Conservation (phyloP, 2,797 vertebrate genomes). For the Chloroceryle inda region DNA sequence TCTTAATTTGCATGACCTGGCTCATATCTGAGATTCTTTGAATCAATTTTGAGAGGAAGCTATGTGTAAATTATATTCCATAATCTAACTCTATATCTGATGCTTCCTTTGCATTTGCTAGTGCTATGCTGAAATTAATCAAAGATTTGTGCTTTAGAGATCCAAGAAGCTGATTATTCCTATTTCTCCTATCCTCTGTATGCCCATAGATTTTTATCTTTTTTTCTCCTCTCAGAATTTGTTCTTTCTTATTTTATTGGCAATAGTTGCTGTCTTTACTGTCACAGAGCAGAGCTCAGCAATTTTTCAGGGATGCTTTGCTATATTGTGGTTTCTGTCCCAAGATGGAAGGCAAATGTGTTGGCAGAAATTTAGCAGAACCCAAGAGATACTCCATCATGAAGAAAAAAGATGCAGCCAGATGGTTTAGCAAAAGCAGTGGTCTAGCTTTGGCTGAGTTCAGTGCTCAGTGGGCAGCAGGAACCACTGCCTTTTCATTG, state of each 20-base stretch:
- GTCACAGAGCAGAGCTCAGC: constrained; percentile 23
- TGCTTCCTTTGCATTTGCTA: background rate
- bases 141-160: constrained; percentile 35
- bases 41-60: background rate
- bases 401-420: background rate
- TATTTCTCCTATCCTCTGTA: background rate
- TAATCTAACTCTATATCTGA: background rate
- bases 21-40: background rate
- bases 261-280: constrained; percentile 18
- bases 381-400: background rate
- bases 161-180: background rate
- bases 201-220: background rate
- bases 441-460: background rate
- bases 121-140: background rate
- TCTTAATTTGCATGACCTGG: background rate
- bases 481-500: background rate
- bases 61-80: background rate
- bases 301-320: constrained; percentile 32
- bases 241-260: constrained; percentile 34
- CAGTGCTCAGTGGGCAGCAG: background rate
- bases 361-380: constrained; percentile 17
- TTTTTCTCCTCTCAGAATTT: background rate
- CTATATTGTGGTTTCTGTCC: constrained; percentile 29
- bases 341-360: constrained; percentile 22
- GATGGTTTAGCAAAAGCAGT: background rate